Percentiles rank a stretch among this genome's conserved stretches.
phyloP scores from a whole-genome alignment of 2,797 vertebrate genomes.

The Etheostoma perlongum region DNA sequence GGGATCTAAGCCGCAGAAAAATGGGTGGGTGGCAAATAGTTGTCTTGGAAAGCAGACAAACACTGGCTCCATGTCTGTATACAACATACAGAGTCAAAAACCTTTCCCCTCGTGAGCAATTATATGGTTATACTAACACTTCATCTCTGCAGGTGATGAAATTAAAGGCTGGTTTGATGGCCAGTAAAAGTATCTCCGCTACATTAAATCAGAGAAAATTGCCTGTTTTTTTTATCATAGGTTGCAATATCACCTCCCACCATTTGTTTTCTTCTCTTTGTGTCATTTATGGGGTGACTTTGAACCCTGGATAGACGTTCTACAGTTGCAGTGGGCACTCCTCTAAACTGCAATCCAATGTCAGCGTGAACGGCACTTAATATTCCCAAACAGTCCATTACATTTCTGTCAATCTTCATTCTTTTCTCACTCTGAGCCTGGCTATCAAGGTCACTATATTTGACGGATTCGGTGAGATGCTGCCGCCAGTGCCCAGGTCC shows the following conservation, averaged over 20 bases:
- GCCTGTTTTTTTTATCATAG: slow-evolving; percentile 30
- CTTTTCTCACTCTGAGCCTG: slow-evolving; percentile 39
- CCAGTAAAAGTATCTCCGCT: slow-evolving; percentile 8
- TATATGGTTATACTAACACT: slow-evolving; percentile 43
- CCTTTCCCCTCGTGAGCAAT: slow-evolving; percentile 45
- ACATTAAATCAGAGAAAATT: slow-evolving; percentile 44
- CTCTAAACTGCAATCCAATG: slow-evolving; percentile 67
- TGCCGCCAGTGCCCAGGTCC: slow-evolving; percentile 25
- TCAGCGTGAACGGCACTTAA: slow-evolving; percentile 68
- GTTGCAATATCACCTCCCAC: slow-evolving; percentile 39
- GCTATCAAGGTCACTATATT: slow-evolving; percentile 71
- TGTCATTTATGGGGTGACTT: slow-evolving; percentile 59
- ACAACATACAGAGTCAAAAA: slow-evolving; percentile 31
- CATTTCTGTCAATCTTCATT: slow-evolving; percentile 80
- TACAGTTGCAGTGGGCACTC: slow-evolving; percentile 52
- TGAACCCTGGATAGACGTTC: slow-evolving; percentile 46
- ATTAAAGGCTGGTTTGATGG: slow-evolving; percentile 47
- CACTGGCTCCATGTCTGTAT: slow-evolving; percentile 18
- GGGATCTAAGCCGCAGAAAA: slow-evolving; percentile 71
- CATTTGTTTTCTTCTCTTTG: slow-evolving; percentile 47
- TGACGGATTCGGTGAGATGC: slow-evolving; percentile 22
- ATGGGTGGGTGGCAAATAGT: slow-evolving; percentile 69
- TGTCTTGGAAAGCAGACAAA: slow-evolving; percentile 56
- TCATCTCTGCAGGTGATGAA: slow-evolving; percentile 18
- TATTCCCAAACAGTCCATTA: slow-evolving; percentile 79